A percentile compares a stretch with the other conserved stretches of the same genome.
Conservation (phyloP, 92 coral and sea anemone species). For the Ricordea florida region DNA sequence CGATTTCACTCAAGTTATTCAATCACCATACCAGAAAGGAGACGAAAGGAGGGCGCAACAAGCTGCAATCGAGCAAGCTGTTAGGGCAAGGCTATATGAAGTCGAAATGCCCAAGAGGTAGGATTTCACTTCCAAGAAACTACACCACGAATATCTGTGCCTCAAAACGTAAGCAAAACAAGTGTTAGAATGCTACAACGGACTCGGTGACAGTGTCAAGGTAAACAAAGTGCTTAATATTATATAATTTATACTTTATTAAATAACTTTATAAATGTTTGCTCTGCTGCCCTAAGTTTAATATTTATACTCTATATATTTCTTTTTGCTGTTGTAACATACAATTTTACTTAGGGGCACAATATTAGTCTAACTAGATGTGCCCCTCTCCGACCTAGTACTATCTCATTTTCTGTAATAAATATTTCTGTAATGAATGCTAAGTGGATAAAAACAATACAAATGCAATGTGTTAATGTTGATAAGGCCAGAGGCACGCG, state of each 20-base stretch:
- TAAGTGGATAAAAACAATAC: too few species aligned
- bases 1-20: conserved; percentile 10
- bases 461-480: too few species aligned
- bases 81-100: conserved; percentile 69
- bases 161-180: conserved; percentile 60
- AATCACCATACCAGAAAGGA: conserved; percentile 58
- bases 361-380: too few species aligned
- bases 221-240: conserved; percentile 74
- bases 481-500: conserved; percentile 78
- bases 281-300: too few species aligned
- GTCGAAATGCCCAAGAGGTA: conserved; percentile 75
- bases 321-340: too few species aligned
- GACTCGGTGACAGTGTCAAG: conserved; percentile 61
- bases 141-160: conserved; percentile 65
- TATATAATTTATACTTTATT: too few species aligned
- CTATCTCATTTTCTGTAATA: too few species aligned
- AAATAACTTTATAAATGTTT: too few species aligned
- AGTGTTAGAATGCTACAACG: conserved; percentile 62
- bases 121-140: conserved; percentile 59
- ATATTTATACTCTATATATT: too few species aligned
- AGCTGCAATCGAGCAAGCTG: conserved; percentile 69
- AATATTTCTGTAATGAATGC: too few species aligned
- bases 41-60: conserved; percentile 68
- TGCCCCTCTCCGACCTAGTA: too few species aligned
- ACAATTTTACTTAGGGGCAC: too few species aligned